Conservation (phyloP, 2,888 invertebrate genomes). For the Eupithecia abbreviata region DNA sequence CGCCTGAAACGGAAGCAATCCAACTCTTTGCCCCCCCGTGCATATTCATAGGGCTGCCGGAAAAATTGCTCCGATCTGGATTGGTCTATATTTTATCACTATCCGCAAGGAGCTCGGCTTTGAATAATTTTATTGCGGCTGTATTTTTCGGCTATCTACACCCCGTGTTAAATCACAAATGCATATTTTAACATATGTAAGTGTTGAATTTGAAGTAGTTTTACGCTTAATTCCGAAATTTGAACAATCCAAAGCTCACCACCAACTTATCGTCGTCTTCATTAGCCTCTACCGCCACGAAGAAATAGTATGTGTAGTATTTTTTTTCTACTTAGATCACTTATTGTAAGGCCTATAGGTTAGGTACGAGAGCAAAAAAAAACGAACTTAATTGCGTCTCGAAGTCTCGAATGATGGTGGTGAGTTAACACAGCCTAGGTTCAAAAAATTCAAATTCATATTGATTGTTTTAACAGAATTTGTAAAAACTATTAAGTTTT, state of each 20-base stretch:
- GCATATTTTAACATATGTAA: conserved; percentile 3
- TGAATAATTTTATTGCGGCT: conserved; percentile 36
- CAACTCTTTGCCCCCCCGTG: conserved; percentile 57
- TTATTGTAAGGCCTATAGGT: not conserved
- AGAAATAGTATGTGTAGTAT: not conserved
- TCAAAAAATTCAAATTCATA: not conserved
- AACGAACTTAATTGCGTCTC: not conserved
- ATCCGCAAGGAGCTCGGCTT: conserved; percentile 37
- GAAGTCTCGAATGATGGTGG: not conserved
- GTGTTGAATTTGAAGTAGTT: not conserved
- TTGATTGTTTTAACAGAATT: not conserved
- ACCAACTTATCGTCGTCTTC: not conserved
- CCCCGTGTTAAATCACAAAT: conserved; percentile 11
- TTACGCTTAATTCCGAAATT: not conserved
- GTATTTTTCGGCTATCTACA: conserved; percentile 28
- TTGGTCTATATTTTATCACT: conserved; percentile 45
- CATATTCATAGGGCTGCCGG: conserved; percentile 60
- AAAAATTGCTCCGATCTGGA: conserved; percentile 56
- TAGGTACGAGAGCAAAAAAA: not conserved
- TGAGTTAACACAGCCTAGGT: not conserved
- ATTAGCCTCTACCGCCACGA: not conserved
- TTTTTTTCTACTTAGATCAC: not conserved
- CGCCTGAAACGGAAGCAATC: conserved; percentile 59
- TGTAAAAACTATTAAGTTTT: conserved; percentile 21
- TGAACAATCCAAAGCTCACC: not conserved